These are phyloP conservation scores for Cheilosia variabilis DNA, from an alignment of 2,888 invertebrate species.

Conservation along the genomic window DNA sequence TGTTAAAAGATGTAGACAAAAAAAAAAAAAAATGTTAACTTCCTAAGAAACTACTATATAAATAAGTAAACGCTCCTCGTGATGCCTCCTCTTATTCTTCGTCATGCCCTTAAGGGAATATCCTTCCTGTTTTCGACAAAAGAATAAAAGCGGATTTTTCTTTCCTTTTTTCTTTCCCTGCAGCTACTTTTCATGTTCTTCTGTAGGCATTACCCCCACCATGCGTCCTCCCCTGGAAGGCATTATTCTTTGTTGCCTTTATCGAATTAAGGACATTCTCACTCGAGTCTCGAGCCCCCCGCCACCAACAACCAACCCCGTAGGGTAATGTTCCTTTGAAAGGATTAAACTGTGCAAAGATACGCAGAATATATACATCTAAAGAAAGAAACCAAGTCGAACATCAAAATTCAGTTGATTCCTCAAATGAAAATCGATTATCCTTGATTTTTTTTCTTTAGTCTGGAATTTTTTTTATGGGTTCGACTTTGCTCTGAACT, in stretches of 20 bases:
- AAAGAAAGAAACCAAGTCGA: conserved; percentile 21
- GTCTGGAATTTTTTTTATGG: too few relatives aligned
- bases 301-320: conserved; percentile 2
- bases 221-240: conserved; percentile 15
- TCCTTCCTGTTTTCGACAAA: conserved; percentile 65
- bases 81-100: conserved; percentile 47
- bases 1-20: neutral
- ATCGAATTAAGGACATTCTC: conserved; percentile 73
- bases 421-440: conserved; percentile 68
- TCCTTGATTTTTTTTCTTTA: conserved; percentile 47
- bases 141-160: conserved; percentile 60
- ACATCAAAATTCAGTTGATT: conserved; percentile 68
- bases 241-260: conserved; percentile 53
- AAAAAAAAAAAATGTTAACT: conserved; percentile 15
- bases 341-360: conserved; percentile 71
- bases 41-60: conserved; percentile 56
- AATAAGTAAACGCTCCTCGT: conserved; percentile 62
- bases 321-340: conserved; percentile 49
- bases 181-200: conserved; percentile 66
- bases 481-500: neutral
- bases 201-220: conserved; percentile 53
- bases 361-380: conserved; percentile 48
- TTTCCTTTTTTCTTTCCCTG: conserved; percentile 25
- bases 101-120: conserved; percentile 66
- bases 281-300: conserved; percentile 19